Base-by-base conservation (phyloP, 1,140 invertebrate species). In the Panagrolaimus sp. region DNA sequence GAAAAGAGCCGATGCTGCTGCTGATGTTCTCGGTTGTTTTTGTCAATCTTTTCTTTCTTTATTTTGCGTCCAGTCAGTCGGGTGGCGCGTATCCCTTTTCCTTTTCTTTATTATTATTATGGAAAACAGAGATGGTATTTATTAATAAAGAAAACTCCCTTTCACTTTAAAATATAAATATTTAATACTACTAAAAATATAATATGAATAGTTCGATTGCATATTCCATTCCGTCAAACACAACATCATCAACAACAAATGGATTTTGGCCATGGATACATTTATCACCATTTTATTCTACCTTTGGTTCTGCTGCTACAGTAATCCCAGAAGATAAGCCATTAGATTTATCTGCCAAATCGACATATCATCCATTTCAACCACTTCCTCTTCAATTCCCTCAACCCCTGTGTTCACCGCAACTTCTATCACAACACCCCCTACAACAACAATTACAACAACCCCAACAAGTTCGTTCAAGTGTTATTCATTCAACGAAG, bases 81-180 rank as follows among this genome's bases (percentile, higher is more conserved):
- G 51, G 51, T 25, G 51, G 51, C 51, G 27, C 51, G 13, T 25
- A 27, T 38, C 31, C 31, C 31, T 4, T 38, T 38, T 38, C 7
- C 7, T 38, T 7, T 7, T 38, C 7, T 38, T 38, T 4, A 4
- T 38, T 38, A 38, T 38, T 38, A 11, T 20, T 20, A 57, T n/a
- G 47, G 47, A 23, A 48, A 48, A n/a, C n/a, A n/a, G n/a, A n/a
- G n/a, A 48, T 14, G 47, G 48, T 51, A 25, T 51, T 51, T 25
- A 51, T 51, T 25, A 38, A 38, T 4, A 7, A 38, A 38, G 31
- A 38, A 38, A 38, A 38, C 7, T 38, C 31, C 31, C 31, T 38
- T 38, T 38, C 31, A 38, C 7, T 38, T 38, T 38, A 38, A 38
- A 4, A 38, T 4, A 38, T 38, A n/a, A n/a, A n/a, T n/a, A n/a